These are phyloP conservation scores for Strigamia transsilvanica DNA, from an alignment of 2,888 invertebrate species.

Conservation along the genomic window DNA sequence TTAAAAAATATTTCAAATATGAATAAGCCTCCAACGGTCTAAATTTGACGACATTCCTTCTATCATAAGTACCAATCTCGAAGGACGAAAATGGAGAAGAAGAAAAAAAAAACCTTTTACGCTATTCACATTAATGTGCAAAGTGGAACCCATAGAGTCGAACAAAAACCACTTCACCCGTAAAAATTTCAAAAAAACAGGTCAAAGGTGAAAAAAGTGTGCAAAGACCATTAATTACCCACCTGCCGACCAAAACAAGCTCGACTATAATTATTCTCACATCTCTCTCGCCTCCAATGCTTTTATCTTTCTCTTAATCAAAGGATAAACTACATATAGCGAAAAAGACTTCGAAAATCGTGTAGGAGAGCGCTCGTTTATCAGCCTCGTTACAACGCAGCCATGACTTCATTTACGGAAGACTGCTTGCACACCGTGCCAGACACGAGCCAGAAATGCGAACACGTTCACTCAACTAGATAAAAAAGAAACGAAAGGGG, in stretches of 20 bases:
- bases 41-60: not conserved
- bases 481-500: no score
- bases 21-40: not conserved
- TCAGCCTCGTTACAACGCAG: constrained; percentile 12
- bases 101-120: not conserved
- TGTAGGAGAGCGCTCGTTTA: constrained; percentile 19
- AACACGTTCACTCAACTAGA: constrained; percentile 19
- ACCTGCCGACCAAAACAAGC: constrained; percentile 41
- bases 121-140: constrained; percentile 1
- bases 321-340: constrained; percentile 19
- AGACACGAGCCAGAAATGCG: constrained; percentile 42
- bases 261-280: constrained; percentile 36
- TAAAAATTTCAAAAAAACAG: constrained; percentile 24
- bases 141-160: not conserved
- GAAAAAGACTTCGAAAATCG: not conserved
- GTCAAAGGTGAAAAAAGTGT: constrained; percentile 37
- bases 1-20: no score
- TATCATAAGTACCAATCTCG: not conserved
- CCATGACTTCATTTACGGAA: constrained; percentile 44
- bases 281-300: constrained; percentile 28
- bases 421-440: constrained; percentile 29
- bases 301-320: constrained; percentile 39
- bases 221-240: constrained; percentile 36
- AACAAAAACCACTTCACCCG: constrained; percentile 12
- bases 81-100: not conserved